phyloP scores from a whole-genome alignment of 2,888 invertebrate species.

The Drosophila glabriapex region DNA sequence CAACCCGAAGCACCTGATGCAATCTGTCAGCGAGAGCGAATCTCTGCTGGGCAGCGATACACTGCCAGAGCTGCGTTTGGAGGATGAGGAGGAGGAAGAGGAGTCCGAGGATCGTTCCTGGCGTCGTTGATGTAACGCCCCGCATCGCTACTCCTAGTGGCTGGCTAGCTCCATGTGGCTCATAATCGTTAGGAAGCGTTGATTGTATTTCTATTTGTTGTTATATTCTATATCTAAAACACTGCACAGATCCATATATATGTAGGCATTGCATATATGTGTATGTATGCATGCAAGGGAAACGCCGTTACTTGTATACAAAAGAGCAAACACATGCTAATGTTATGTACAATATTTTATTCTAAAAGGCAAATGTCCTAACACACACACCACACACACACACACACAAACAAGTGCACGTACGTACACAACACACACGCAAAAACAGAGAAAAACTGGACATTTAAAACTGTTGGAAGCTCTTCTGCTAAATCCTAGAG shows the following conservation, averaged over 20 bases:
- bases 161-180: conserved; percentile 53
- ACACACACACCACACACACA: conserved; percentile 11
- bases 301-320: conserved; percentile 48
- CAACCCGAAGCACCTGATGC: conserved; percentile 66
- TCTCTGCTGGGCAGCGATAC: conserved; percentile 81
- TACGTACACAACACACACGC: neutral
- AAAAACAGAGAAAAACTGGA: conserved; percentile 31
- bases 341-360: conserved; percentile 56
- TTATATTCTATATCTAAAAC: conserved; percentile 69
- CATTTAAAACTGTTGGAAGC: conserved; percentile 49
- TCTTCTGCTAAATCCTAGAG: conserved; percentile 46
- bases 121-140: conserved; percentile 90
- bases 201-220: conserved; percentile 70
- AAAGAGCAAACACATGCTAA: conserved; percentile 25
- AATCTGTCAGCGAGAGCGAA: conserved; percentile 77
- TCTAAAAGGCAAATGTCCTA: conserved; percentile 35
- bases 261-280: conserved; percentile 1
- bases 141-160: conserved; percentile 53
- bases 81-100: conserved; percentile 94
- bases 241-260: conserved; percentile 21
- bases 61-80: conserved; percentile 89
- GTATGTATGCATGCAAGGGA: conserved; percentile 29
- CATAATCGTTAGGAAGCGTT: conserved; percentile 56
- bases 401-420: conserved; percentile 7
- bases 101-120: conserved; percentile 94